phyloP scores from a whole-genome alignment of 2,888 invertebrate genomes.

The Papilio elwesi region DNA sequence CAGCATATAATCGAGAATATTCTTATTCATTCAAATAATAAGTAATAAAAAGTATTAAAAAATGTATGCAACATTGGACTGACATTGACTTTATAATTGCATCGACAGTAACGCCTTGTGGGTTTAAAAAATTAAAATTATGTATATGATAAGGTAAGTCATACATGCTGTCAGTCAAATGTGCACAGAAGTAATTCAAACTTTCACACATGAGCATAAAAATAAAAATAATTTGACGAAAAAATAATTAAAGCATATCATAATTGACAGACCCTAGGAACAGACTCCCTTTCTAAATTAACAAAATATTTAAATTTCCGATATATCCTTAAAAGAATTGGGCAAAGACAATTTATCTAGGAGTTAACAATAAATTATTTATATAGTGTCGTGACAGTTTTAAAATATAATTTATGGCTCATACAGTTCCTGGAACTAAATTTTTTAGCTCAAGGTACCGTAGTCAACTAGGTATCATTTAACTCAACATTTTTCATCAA shows the following conservation, averaged over 20 bases:
- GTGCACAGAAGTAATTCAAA: neutral
- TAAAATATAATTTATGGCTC: too few relatives aligned
- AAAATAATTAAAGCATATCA: neutral
- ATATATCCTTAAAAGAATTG: too few relatives aligned
- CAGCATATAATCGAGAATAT: slow-evolving; percentile 6
- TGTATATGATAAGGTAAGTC: too few relatives aligned
- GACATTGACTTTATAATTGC: neutral
- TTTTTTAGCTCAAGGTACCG: neutral
- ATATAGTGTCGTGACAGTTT: neutral
- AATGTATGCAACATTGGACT: slow-evolving; percentile 21
- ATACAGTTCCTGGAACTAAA: too few relatives aligned
- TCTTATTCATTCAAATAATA: slow-evolving; percentile 8
- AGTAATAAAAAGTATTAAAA: neutral
- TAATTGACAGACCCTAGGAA: slow-evolving; percentile 28
- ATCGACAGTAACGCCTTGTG: too few relatives aligned
- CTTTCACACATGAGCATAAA: neutral
- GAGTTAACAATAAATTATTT: too few relatives aligned
- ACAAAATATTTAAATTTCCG: too few relatives aligned
- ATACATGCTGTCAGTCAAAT: neutral
- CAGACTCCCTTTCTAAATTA: neutral
- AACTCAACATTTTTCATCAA: neutral
- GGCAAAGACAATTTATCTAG: too few relatives aligned
- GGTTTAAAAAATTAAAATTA: too few relatives aligned
- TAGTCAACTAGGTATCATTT: neutral
- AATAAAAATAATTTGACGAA: neutral